phyloP scores from a whole-genome alignment of 2,113 vertebrate genomes.

The Seriola dumerili region DNA sequence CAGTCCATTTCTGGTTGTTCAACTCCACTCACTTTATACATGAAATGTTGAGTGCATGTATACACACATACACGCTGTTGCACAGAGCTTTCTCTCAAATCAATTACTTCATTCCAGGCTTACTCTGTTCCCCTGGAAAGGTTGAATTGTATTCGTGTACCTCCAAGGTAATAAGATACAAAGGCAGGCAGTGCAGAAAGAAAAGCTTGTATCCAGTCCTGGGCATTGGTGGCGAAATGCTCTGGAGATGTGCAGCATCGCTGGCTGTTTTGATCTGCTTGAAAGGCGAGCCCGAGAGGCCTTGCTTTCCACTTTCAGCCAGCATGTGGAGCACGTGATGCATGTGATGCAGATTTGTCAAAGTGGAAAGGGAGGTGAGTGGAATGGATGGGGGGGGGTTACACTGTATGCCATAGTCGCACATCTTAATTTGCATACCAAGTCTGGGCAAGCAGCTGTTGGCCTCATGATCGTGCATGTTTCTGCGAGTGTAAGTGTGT shows the following conservation, averaged over 20 bases:
- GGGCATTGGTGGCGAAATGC: slow-evolving; percentile 44
- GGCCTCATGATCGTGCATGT: slow-evolving; percentile 47
- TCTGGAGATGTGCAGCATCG: slow-evolving; percentile 62
- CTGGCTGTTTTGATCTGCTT: slow-evolving; percentile 62
- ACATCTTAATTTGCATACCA: slow-evolving; percentile 62
- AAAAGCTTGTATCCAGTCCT: slow-evolving; percentile 37
- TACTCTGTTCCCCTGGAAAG: slow-evolving; percentile 51
- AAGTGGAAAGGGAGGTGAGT: not conserved
- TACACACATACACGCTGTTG: slow-evolving; percentile 14
- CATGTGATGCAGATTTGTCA: slow-evolving; percentile 47
- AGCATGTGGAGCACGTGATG: slow-evolving; percentile 41
- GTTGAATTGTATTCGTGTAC: slow-evolving; percentile 51
- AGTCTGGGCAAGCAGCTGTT: slow-evolving; percentile 61
- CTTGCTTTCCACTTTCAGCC: slow-evolving; percentile 8
- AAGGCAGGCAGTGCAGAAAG: slow-evolving; percentile 36
- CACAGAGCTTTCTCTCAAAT: slow-evolving; percentile 50
- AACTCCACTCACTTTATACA: slow-evolving; percentile 40
- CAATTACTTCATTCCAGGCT: slow-evolving; percentile 53
- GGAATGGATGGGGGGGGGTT: not conserved
- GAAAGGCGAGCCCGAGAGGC: slow-evolving; percentile 59
- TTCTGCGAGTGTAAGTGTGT: slow-evolving; percentile 2
- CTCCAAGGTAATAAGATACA: slow-evolving; percentile 63
- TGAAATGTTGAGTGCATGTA: slow-evolving; percentile 30
- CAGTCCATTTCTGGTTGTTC: slow-evolving; percentile 35
- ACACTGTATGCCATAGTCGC: slow-evolving; percentile 28